A percentile compares a stretch with the other conserved stretches of the same genome.
phyloP scores from a whole-genome alignment of 2,797 vertebrate genomes.

The Sebastes matsubarae region DNA sequence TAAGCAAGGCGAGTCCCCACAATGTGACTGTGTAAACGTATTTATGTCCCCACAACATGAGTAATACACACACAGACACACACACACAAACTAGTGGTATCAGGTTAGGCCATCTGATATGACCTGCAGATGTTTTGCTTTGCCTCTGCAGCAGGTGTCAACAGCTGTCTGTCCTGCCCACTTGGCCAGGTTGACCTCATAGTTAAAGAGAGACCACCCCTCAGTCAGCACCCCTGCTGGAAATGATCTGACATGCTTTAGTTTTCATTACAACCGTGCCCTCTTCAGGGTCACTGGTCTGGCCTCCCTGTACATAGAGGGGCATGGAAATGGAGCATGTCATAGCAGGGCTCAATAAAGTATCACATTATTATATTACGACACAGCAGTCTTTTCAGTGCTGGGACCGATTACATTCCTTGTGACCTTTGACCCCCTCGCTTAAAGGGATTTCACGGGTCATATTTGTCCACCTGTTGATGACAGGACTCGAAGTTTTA shows the following conservation, averaged over 20 bases:
- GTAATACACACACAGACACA: not conserved
- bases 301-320: not conserved
- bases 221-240: conserved; percentile 5
- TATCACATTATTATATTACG: conserved; percentile 27
- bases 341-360: conserved; percentile 39
- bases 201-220: conserved; percentile 18
- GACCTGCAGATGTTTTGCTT: conserved; percentile 66
- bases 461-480: conserved; percentile 26
- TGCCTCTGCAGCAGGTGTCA: conserved; percentile 65
- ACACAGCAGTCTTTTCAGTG: not conserved
- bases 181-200: conserved; percentile 25
- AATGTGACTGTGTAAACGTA: not conserved
- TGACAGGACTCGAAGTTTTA: not conserved
- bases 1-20: not conserved
- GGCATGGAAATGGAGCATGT: conserved; percentile 10
- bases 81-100: not conserved
- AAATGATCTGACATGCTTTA: conserved; percentile 19
- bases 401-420: conserved; percentile 26
- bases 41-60: not conserved
- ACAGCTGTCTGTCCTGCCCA: conserved; percentile 46
- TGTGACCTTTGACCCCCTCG: conserved; percentile 27
- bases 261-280: conserved; percentile 2
- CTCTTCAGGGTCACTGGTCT: not conserved
- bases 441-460: conserved; percentile 37
- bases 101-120: conserved; percentile 59